Conservation (phyloP, 2,797 vertebrate genomes). For the Notolepis coatsorum region DNA sequence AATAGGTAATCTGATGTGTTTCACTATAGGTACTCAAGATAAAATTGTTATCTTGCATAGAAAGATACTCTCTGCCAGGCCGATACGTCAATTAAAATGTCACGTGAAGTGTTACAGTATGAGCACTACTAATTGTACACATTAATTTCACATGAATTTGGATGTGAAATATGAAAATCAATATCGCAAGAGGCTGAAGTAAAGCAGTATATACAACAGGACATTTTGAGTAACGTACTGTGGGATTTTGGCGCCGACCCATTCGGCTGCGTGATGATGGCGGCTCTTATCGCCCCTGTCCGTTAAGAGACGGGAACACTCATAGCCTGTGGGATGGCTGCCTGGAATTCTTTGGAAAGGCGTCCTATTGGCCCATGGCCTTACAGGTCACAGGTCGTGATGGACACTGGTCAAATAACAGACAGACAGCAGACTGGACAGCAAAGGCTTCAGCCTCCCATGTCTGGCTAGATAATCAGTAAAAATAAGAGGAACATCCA, state of each 20-base stretch:
- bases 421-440: not conserved
- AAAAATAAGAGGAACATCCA: no score
- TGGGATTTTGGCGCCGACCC: no score
- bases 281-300: slow-evolving; percentile 68
- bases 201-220: no score
- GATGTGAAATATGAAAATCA: no score
- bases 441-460: not conserved
- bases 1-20: no score
- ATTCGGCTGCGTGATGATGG: slow-evolving; percentile 49
- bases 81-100: no score
- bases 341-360: slow-evolving; percentile 63
- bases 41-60: slow-evolving; percentile 5
- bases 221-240: slow-evolving; percentile 20
- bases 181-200: no score
- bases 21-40: not conserved
- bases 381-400: slow-evolving; percentile 50
- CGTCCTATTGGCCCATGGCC: slow-evolving; percentile 54
- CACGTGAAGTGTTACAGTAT: no score
- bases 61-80: no score
- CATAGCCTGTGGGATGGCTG: slow-evolving; percentile 58
- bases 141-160: no score
- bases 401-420: slow-evolving; percentile 28
- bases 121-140: no score
- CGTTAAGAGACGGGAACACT: slow-evolving; percentile 66
- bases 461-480: not conserved